A percentile compares a stretch with the other conserved stretches of the same genome.
Evolutionary conservation across 2,113 vertebrate genomes (phyloP).

Genomic region (Trematomus loennbergii): DNA sequence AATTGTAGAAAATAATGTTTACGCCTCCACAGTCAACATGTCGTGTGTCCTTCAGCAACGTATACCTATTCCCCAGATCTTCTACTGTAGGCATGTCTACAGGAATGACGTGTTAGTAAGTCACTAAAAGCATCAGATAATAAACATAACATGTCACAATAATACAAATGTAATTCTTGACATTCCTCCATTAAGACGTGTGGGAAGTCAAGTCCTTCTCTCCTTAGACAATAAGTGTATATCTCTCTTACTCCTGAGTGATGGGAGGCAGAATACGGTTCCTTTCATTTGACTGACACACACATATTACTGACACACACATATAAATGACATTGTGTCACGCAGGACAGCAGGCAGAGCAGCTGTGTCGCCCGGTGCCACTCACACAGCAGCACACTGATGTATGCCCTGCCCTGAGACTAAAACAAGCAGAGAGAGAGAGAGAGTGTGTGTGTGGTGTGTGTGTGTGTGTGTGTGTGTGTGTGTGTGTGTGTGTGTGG

Average conservation of each 20-base stretch:
- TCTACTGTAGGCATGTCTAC: too few species aligned
- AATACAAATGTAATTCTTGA: background rate
- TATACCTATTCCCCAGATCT: too few species aligned
- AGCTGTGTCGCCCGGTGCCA: conserved; percentile 48
- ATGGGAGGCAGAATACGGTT: conserved; percentile 7
- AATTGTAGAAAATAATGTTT: too few species aligned
- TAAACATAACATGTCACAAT: too few species aligned
- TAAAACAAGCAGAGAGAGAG: conserved; percentile 1
- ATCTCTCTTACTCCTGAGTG: conserved; percentile 29
- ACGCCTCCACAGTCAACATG: too few species aligned
- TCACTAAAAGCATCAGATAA: too few species aligned
- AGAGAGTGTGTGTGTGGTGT: conserved; percentile 22
- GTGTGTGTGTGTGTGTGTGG: background rate
- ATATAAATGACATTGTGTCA: conserved; percentile 45
- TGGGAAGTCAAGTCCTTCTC: background rate
- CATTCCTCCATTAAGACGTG: background rate
- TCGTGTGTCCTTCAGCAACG: too few species aligned
- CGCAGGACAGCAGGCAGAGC: conserved; percentile 54
- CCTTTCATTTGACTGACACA: background rate
- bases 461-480: conserved; percentile 6
- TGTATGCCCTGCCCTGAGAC: conserved; percentile 18
- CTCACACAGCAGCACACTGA: conserved; percentile 37
- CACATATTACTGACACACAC: background rate
- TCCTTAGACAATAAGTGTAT: conserved; percentile 11
- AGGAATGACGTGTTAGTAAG: too few species aligned